phyloP scores from a whole-genome alignment of 2,888 invertebrate species.

The Capitulum mitella region DNA sequence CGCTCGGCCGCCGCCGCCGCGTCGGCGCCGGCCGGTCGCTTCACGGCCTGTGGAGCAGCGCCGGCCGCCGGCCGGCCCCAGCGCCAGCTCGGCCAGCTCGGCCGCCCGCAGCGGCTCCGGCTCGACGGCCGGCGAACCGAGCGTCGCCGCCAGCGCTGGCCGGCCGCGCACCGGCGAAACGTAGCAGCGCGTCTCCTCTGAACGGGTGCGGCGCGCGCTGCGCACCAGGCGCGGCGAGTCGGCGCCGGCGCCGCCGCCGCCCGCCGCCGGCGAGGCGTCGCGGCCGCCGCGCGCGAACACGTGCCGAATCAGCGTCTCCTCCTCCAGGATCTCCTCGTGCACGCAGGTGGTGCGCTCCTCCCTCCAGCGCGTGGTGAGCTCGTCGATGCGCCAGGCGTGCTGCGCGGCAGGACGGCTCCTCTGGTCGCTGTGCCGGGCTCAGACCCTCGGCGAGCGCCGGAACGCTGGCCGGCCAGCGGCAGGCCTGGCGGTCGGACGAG shows the following conservation, averaged over 20 bases:
- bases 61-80: background rate
- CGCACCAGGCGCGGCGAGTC: background rate
- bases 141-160: background rate
- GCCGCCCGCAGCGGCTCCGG: too few relatives aligned
- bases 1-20: background rate
- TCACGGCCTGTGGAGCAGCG: background rate
- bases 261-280: too few relatives aligned
- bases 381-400: background rate
- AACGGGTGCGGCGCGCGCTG: background rate
- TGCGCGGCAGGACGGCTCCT: too few relatives aligned
- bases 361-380: background rate
- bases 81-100: too few relatives aligned
- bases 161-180: background rate
- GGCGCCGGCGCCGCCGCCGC: background rate
- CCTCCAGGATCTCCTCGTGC: background rate
- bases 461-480: too few relatives aligned
- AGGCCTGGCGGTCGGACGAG: too few relatives aligned
- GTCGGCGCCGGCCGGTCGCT: background rate
- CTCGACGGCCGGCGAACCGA: background rate
- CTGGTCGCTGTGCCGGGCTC: too few relatives aligned
- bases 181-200: constrained; percentile 3
- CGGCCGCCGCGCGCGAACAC: background rate
- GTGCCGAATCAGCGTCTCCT: constrained; percentile 5
- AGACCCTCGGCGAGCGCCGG: too few relatives aligned
- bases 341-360: background rate